Base-by-base conservation (phyloP, 2,888 invertebrate genomes). In the Macrophya alboannulata region DNA sequence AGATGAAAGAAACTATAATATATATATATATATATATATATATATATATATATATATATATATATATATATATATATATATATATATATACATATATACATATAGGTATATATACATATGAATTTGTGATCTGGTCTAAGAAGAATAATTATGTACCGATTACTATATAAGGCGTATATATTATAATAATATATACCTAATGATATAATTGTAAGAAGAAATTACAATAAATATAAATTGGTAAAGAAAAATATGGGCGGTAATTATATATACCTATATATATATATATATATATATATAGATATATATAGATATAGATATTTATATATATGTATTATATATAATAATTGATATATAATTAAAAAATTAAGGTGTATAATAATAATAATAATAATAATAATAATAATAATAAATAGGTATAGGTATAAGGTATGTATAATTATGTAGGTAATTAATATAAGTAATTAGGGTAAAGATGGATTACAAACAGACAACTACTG, bases 401-500 rank as follows among this genome's bases (percentile, higher is more conserved):
- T 62, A 62, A 62, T 62, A 62, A 62, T 62, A 62, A 62, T 62
- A 62, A 62, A 12, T 48, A 12, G 15, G 55, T n/a, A 15, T 31
- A 31, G 31, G 17, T 31, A 68, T 31, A 37, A 45, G 21, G 12
- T 74, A 31, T 45, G 45, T 21, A 74, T 74, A 45, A 45, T 45
- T 10, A 45, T 74, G 45, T 21, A 31, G 71, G 31, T 17, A 71
- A 40, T n/a, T 74, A 74, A 74, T 45, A 74, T 51, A 55, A 77
- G 37, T 48, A 74, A 74, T 85, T 51, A 51, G 48, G 59, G 71
- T 51, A 85, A 71, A 86, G 45, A 77, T 86, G 72, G 43, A 65
- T 68, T 62, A 89, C 87, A 87, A 86, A 87, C 86, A 87, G 74
- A 88, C 51, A 85, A 79, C 84, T 86, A 86, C 85, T 79, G 85